These are phyloP conservation scores for Lacanobia wlatinum DNA, from an alignment of 2,888 invertebrate genomes.

Conservation along the genomic window DNA sequence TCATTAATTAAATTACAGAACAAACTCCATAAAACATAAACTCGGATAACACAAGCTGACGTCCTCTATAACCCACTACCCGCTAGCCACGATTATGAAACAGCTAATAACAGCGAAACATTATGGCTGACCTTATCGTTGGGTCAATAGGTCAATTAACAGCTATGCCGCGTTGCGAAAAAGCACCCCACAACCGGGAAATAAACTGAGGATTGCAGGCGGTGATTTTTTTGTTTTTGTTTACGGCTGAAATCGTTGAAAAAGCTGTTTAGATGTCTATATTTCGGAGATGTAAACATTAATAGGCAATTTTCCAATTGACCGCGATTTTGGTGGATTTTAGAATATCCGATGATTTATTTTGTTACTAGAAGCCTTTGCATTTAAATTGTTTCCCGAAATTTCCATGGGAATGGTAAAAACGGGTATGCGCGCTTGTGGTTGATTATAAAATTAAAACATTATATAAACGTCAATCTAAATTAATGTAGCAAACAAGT, in stretches of 20 bases:
- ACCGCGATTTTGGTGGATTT: no score
- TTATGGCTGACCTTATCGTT: conserved; percentile 44
- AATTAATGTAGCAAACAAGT: no score
- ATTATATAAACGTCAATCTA: no score
- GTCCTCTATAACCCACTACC: not conserved
- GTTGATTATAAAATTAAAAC: no score
- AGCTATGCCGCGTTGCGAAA: conserved; percentile 46
- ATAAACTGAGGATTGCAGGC: conserved; percentile 24
- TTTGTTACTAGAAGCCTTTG: no score
- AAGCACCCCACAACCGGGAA: conserved; percentile 29
- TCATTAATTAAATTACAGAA: not conserved
- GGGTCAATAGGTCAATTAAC: conserved; percentile 63
- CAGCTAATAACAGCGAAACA: conserved; percentile 44
- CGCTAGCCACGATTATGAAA: conserved; percentile 24
- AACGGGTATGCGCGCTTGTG: no score
- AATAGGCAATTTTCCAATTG: no score
- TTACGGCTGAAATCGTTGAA: not conserved
- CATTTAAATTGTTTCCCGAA: no score
- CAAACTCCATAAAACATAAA: not conserved
- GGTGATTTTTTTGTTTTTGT: not conserved
- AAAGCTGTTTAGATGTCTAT: not conserved
- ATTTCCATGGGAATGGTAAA: no score
- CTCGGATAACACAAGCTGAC: conserved; percentile 4
- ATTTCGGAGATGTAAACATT: not conserved
- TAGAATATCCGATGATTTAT: no score